Base-by-base conservation (phyloP, 1,140 invertebrate species). In the Colletes gigas region DNA sequence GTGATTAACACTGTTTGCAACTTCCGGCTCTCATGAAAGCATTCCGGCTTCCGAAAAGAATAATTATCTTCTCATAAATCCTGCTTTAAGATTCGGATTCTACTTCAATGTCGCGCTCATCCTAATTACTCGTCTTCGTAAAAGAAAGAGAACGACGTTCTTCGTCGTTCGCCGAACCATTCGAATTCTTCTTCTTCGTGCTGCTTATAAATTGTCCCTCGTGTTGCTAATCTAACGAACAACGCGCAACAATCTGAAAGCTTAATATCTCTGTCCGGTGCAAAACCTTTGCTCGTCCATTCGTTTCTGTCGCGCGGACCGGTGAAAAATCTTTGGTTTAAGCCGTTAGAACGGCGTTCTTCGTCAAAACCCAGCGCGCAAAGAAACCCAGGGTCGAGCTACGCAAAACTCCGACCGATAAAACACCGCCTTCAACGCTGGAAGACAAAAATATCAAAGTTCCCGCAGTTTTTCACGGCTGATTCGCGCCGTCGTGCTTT, bases 361-460 rank as follows among this genome's bases (percentile, higher is more conserved):
- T 30, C 14, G 17, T 17, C 60, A 66, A 66, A 66, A 66, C n/a
- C 19, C 62, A 10, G 1, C 14, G 50, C 1, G 47, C 14, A n/a
- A 75, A 57, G 63, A 47, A 76, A 30, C 52, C 2, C 47, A n/a
- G 3, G 14, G 12, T 47, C 21, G 19, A 21, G 39, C 41, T 47
- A 39, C 17, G 63, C 41, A 63, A 75, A 75, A 65, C 62, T 66
- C 14, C 5, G n/a, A 15, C 63, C 41, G 30, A 70, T 70, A 78
- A 78, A 78, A 59, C 66, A 77, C 54, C 14, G 65, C 17, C 52
- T 50, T n/a, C 10, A n/a, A 39, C 14, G 39, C 52, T 6, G 65
- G 4, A 47, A 47, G 44, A 57, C 59, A 30, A 77, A 70, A 59
- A 77, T 69, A 59, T 14, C 41, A n/a, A 77, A 77, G 66, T 69